Evolutionary conservation across 35 echinoderm and acorn worm genomes (phyloP).

Genomic region (Chiridota heheva): DNA sequence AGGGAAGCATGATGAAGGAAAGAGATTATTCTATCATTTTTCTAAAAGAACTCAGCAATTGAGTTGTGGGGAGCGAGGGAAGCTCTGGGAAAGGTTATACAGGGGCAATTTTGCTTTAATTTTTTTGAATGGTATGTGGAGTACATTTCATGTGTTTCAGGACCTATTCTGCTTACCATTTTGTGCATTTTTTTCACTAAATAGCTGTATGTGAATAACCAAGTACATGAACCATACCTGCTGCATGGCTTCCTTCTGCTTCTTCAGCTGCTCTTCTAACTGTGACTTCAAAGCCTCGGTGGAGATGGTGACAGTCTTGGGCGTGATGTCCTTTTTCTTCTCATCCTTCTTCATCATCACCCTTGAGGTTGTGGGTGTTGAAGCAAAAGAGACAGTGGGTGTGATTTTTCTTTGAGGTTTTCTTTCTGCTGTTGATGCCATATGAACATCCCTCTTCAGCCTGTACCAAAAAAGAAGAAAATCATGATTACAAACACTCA

Average conservation of each 20-base stretch:
- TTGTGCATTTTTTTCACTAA: too few species aligned
- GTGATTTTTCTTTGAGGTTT: slow-evolving; percentile 38
- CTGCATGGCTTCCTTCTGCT: slow-evolving; percentile 59
- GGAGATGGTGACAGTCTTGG: slow-evolving; percentile 15
- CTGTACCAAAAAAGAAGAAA: slow-evolving; percentile 8
- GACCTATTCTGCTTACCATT: too few species aligned
- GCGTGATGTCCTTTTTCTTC: slow-evolving; percentile 7
- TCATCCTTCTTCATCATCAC: slow-evolving; percentile 1
- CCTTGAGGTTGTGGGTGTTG: not conserved
- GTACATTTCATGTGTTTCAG: too few species aligned
- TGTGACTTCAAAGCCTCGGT: slow-evolving; percentile 52
- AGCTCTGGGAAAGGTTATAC: too few species aligned
- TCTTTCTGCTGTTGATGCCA: slow-evolving; percentile 46
- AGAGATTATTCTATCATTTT: too few species aligned
- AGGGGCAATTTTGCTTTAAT: too few species aligned
- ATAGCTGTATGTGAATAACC: too few species aligned
- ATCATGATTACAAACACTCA: not conserved
- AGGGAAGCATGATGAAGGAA: too few species aligned
- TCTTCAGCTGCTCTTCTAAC: slow-evolving; percentile 78
- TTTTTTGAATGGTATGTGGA: too few species aligned
- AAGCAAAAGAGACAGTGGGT: not conserved
- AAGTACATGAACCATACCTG: too few species aligned
- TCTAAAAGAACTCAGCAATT: too few species aligned
- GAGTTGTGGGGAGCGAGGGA: too few species aligned
- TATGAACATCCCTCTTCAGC: slow-evolving; percentile 22